These are phyloP conservation scores for Cantharis rustica DNA, from an alignment of 2,888 invertebrate genomes.

Conservation along the genomic window DNA sequence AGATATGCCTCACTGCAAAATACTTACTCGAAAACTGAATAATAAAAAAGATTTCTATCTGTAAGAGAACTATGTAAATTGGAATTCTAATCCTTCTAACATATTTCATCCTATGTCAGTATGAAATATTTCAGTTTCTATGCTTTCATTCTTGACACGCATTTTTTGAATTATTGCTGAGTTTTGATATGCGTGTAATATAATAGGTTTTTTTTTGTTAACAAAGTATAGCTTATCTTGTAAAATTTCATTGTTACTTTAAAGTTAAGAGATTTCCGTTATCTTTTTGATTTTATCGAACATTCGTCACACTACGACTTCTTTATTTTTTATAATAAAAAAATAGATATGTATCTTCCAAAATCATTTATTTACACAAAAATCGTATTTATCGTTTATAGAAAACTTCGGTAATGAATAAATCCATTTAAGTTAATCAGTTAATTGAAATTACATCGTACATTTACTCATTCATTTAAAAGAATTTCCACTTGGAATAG, in stretches of 20 bases:
- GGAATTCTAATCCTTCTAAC: slow-evolving; percentile 24
- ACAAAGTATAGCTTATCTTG: slow-evolving; percentile 15
- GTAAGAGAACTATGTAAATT: slow-evolving; percentile 23
- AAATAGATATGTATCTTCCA: background rate
- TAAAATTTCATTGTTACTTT: slow-evolving; percentile 13
- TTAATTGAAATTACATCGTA: background rate
- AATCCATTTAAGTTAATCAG: background rate
- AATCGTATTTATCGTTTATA: background rate
- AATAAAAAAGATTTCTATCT: slow-evolving; percentile 19
- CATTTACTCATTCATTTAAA: background rate
- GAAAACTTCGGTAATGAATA: background rate
- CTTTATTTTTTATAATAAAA: background rate
- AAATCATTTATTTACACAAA: too few relatives aligned
- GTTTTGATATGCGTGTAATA: slow-evolving; percentile 22
- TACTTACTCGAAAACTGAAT: background rate
- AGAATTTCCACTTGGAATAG: background rate
- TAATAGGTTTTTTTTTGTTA: slow-evolving; percentile 20
- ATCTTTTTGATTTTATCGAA: background rate
- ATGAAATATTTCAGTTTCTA: slow-evolving; percentile 24
- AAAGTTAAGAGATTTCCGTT: slow-evolving; percentile 9
- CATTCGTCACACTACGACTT: background rate
- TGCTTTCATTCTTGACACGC: slow-evolving; percentile 23
- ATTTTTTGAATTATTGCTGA: slow-evolving; percentile 27
- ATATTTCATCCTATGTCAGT: slow-evolving; percentile 23
- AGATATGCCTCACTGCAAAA: background rate